phyloP scores from a whole-genome alignment of 2,797 vertebrate genomes.

The Manis javanica region DNA sequence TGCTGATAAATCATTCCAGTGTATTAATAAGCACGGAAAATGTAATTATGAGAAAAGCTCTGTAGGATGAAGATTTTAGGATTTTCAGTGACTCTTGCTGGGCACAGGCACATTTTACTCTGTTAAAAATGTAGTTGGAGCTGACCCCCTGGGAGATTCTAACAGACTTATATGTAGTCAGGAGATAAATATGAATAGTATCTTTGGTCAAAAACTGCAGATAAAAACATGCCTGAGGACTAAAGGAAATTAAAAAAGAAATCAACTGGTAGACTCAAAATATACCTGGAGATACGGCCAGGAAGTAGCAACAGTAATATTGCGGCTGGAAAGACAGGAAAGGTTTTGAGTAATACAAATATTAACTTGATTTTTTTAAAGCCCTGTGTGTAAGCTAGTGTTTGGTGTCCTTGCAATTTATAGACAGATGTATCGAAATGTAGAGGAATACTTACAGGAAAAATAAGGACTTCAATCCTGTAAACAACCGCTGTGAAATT shows the following conservation, averaged over 20 bases:
- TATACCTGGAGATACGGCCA: background rate
- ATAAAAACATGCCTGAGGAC: conserved; percentile 4
- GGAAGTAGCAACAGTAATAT: background rate
- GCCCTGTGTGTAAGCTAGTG: background rate
- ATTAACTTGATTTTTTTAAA: background rate
- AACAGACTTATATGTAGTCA: background rate
- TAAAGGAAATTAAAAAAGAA: conserved; percentile 27
- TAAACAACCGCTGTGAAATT: conserved; percentile 88
- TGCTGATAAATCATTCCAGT: background rate
- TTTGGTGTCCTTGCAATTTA: background rate
- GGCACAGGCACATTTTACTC: conserved; percentile 23
- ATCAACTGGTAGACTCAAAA: background rate
- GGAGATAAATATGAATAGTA: conserved; percentile 17
- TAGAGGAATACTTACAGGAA: conserved; percentile 88
- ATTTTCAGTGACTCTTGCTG: background rate
- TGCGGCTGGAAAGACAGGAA: background rate
- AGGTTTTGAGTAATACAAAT: background rate
- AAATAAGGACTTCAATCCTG: conserved; percentile 87
- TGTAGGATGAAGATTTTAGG: conserved; percentile 11
- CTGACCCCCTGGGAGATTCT: background rate
- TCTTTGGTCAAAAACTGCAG: conserved; percentile 3
- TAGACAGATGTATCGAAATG: background rate
- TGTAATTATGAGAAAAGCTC: background rate
- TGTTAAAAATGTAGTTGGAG: conserved; percentile 14
- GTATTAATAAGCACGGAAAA: conserved; percentile 41